Percentiles rank a stretch among this genome's conserved stretches.
Evolutionary conservation across 2,797 vertebrate species (phyloP).

Genomic region (Podargus strigoides): DNA sequence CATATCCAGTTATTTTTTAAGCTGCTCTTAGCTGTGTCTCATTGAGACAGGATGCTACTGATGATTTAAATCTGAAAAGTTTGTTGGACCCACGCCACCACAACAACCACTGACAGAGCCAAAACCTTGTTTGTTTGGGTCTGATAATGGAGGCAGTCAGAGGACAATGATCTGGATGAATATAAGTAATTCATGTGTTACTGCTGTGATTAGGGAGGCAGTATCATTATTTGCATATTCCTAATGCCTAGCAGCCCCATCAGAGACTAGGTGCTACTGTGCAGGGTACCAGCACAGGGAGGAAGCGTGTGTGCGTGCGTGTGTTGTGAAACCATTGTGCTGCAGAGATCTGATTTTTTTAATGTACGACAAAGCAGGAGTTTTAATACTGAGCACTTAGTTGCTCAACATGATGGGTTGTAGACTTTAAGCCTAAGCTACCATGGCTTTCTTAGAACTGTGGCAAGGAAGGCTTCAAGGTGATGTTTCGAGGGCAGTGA

Average conservation of each 20-base stretch:
- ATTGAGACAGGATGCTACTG: background rate
- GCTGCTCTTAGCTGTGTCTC: background rate
- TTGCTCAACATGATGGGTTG: background rate
- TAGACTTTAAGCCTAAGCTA: background rate
- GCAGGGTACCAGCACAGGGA: background rate
- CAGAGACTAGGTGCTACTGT: background rate
- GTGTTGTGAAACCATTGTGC: background rate
- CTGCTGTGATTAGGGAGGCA: background rate
- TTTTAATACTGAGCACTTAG: background rate
- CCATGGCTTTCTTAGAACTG: background rate
- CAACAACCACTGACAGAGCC: background rate
- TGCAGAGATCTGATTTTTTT: background rate
- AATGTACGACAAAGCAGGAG: background rate
- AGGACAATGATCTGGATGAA: background rate
- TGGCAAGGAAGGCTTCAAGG: background rate
- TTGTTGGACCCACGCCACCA: background rate
- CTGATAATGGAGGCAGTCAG: background rate
- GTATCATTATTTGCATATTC: background rate
- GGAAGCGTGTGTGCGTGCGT: background rate
- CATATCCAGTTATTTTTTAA: background rate
- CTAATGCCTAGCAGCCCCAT: background rate
- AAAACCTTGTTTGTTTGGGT: slow-evolving; percentile 1
- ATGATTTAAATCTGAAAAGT: slow-evolving; percentile 3
- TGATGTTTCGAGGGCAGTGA: background rate
- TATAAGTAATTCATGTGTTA: background rate